Evolutionary conservation across 1,140 invertebrate genomes (phyloP).

Genomic region (Tetranychus cinnabarinus): DNA sequence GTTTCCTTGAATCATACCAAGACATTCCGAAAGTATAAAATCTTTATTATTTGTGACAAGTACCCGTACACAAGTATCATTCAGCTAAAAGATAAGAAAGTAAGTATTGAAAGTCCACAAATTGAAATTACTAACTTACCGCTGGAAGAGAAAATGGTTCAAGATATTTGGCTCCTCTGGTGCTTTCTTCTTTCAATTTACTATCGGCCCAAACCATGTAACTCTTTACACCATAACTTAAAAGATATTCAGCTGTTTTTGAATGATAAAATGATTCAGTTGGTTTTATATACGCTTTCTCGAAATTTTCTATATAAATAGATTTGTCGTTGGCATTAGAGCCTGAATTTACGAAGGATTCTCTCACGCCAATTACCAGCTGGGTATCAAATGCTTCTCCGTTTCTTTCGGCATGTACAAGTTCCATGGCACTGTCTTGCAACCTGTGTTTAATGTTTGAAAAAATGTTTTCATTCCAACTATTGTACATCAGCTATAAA

Average conservation of each 20-base stretch:
- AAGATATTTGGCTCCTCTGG: slow-evolving; percentile 70
- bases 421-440: slow-evolving; percentile 88
- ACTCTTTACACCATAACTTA: slow-evolving; percentile 71
- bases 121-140: slow-evolving; percentile 19
- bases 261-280: slow-evolving; percentile 78
- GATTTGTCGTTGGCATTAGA: slow-evolving; percentile 77
- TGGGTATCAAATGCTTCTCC: slow-evolving; percentile 93
- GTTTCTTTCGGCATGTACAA: slow-evolving; percentile 83
- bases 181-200: slow-evolving; percentile 84
- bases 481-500: slow-evolving; percentile 79
- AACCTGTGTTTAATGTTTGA: slow-evolving; percentile 70
- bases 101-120: neutral
- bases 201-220: slow-evolving; percentile 92
- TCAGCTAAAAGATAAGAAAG: slow-evolving; percentile 28
- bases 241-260: slow-evolving; percentile 69
- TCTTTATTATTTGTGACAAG: slow-evolving; percentile 73
- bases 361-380: slow-evolving; percentile 80
- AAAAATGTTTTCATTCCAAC: slow-evolving; percentile 95
- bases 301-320: slow-evolving; percentile 91
- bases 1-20: slow-evolving; percentile 69
- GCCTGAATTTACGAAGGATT: slow-evolving; percentile 90
- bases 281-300: slow-evolving; percentile 76
- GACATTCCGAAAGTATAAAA: slow-evolving; percentile 77
- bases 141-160: slow-evolving; percentile 55
- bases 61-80: slow-evolving; percentile 75